Base-by-base conservation (phyloP, 2,888 invertebrate species). In the Eilema caniola region DNA sequence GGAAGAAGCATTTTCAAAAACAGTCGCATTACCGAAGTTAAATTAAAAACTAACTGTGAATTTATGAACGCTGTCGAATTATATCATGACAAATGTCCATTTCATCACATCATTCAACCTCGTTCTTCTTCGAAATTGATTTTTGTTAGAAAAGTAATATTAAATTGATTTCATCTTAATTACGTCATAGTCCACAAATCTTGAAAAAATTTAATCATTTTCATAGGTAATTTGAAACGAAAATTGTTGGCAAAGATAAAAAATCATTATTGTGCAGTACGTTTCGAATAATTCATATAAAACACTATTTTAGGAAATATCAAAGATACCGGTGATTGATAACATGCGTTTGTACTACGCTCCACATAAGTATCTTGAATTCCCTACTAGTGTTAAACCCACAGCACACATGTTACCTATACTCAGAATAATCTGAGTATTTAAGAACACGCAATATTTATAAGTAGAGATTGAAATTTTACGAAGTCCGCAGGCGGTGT, bases 1-100 rank as follows among this genome's bases (percentile, higher is more conserved):
- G 57, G n/a, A 25, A 66, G 63, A 61, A 67, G 67, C 23, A 63
- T 76, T 67, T 74, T 63, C 37, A 70, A 62, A 67, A 74, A 75
- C 67, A 70, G 37, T 66, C 57, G 62, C 77, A 68, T 53, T 76
- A 68, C 69, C 73, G 65, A 82, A 80, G 79, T 81, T 85, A 74
- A 79, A 84, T 86, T 83, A 74, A 79, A 81, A 65, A 72, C 63
- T 77, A 80, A 71, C 80, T 78, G 81, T 83, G 80, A 82, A 83
- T 84, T 68, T 81, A 81, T 81, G 76, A 79, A 78, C 77, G 73
- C 82, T 72, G 82, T 82, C 85, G 77, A 76, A 70, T 77, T 78
- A 72, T 66, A 66, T 75, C 62, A 68, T 83, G 83, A 86, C 81
- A 84, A 87, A 86, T 85, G 79, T 76, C 73, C 71, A 75, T 82